Evolutionary conservation across 2,797 vertebrate genomes (phyloP).

Genomic region (Melanotaenia trifasciata): DNA sequence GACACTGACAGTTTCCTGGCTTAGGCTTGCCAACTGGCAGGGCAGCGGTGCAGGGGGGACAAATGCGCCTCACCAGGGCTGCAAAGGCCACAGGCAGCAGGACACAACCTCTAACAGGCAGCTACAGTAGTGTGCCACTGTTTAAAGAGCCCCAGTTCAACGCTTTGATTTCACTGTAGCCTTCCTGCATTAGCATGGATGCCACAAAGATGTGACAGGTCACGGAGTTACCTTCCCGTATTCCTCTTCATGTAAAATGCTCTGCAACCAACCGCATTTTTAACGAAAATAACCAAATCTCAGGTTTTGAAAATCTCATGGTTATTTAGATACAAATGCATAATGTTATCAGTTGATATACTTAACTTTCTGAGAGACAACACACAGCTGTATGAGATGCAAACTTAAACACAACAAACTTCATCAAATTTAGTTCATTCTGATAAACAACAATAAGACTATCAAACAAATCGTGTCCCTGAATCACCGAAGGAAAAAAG

Average conservation of each 20-base stretch:
- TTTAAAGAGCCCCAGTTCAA: constrained; percentile 43
- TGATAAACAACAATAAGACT: neutral
- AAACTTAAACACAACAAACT: neutral
- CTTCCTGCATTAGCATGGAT: constrained; percentile 10
- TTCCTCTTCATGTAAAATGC: neutral
- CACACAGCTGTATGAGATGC: neutral
- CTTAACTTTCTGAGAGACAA: neutral
- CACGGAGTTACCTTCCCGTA: neutral
- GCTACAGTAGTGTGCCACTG: constrained; percentile 65
- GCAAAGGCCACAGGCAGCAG: constrained; percentile 83
- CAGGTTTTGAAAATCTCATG: neutral
- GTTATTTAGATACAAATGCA: neutral
- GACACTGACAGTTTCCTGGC: constrained; percentile 98
- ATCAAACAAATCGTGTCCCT: neutral
- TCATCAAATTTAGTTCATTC: neutral
- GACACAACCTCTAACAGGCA: constrained; percentile 73
- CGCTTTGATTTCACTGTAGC: constrained; percentile 45
- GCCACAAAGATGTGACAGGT: neutral
- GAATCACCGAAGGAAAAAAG: neutral
- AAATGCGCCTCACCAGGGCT: constrained; percentile 77
- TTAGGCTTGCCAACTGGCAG: constrained; percentile 94
- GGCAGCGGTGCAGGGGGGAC: constrained; percentile 85
- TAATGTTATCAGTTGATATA: neutral
- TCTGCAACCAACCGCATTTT: neutral
- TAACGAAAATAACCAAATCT: neutral